Conservation (phyloP, 2,113 vertebrate genomes). For the Alethe diademata region DNA sequence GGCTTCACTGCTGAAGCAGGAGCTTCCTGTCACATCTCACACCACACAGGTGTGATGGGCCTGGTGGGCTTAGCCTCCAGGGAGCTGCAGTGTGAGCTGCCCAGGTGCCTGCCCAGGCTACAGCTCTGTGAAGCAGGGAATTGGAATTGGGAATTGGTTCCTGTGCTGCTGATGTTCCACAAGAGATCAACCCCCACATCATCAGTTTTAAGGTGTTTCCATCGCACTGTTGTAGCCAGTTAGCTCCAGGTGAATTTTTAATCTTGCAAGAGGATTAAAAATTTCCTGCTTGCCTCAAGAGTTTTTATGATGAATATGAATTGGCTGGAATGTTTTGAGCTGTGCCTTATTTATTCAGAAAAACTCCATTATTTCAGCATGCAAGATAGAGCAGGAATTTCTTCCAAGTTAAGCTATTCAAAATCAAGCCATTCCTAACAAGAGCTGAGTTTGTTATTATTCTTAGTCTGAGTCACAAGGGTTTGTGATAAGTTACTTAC, state of each 20-base stretch:
- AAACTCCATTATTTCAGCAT: not conserved
- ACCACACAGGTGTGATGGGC: not conserved
- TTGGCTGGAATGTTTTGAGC: not conserved
- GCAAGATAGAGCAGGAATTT: not conserved
- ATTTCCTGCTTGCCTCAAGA: not conserved
- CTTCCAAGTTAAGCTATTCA: not conserved
- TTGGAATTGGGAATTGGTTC: not conserved
- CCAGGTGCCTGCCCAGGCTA: not conserved
- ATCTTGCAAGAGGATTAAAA: not conserved
- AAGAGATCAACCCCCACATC: not conserved
- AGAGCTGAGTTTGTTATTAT: not conserved
- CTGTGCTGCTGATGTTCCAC: rapidly evolving
- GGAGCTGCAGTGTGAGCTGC: not conserved
- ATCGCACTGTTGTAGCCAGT: rapidly evolving
- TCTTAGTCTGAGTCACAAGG: not conserved
- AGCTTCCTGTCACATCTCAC: not conserved
- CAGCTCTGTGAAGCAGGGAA: not conserved
- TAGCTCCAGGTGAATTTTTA: not conserved
- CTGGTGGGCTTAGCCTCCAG: not conserved
- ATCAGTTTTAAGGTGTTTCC: not conserved
- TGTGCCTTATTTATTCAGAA: not conserved
- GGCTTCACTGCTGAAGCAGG: not conserved
- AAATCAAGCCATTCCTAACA: not conserved
- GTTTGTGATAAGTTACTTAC: not conserved
- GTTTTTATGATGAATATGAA: not conserved